A percentile compares a stretch with the other conserved stretches of the same genome.
These are phyloP conservation scores for Lycopodina hypogea DNA, from an alignment of 37 sponge, comb jelly and placozoan species.

Conservation along the genomic window DNA sequence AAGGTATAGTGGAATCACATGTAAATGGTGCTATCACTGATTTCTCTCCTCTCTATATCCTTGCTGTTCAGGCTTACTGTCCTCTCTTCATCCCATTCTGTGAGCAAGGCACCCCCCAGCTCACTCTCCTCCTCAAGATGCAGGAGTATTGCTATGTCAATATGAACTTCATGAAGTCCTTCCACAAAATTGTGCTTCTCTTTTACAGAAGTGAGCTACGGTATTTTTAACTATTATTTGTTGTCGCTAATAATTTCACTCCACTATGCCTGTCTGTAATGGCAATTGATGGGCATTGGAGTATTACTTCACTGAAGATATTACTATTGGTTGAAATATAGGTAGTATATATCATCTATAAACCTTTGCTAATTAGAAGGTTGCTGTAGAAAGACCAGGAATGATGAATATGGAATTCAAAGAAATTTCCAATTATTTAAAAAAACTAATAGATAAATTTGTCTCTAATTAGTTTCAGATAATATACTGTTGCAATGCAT, in stretches of 20 bases:
- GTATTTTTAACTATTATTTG: neutral
- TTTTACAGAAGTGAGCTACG: slow-evolving; percentile 79
- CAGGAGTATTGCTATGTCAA: slow-evolving; percentile 95
- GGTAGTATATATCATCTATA: too few relatives aligned
- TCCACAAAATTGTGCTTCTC: slow-evolving; percentile 87
- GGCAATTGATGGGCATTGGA: too few relatives aligned
- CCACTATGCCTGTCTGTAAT: neutral
- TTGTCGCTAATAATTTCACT: neutral
- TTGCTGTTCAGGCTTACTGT: slow-evolving; percentile 34
- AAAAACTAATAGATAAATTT: too few relatives aligned
- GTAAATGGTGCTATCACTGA: neutral
- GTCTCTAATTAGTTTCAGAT: too few relatives aligned
- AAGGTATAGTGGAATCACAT: slow-evolving; percentile 41
- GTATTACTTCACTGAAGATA: too few relatives aligned
- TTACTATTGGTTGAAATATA: too few relatives aligned
- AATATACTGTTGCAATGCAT: too few relatives aligned
- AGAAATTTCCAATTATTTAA: too few relatives aligned
- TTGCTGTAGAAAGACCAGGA: too few relatives aligned
- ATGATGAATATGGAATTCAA: too few relatives aligned
- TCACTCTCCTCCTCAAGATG: slow-evolving; percentile 78
- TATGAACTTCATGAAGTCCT: slow-evolving; percentile 81
- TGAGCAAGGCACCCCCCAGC: slow-evolving; percentile 77
- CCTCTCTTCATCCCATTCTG: slow-evolving; percentile 63
- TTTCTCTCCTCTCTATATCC: neutral
- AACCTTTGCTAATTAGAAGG: too few relatives aligned